Evolutionary conservation across 2,888 invertebrate genomes (phyloP).

Genomic region (Harpagoxenus sublaevis): DNA sequence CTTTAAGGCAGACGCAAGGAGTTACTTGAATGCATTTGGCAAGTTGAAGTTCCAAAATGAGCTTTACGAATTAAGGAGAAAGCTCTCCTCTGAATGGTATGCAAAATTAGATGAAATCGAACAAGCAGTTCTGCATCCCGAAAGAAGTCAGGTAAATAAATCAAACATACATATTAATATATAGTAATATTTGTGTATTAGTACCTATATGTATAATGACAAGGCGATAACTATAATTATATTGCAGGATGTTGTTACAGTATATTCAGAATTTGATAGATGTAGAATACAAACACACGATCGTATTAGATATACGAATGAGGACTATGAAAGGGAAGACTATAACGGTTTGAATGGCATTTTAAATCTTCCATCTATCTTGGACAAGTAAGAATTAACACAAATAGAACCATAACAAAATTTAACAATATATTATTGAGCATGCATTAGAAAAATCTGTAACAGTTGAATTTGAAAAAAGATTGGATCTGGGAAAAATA

Average conservation of each 20-base stretch:
- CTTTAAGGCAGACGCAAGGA: conserved; percentile 72
- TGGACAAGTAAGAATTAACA: conserved; percentile 70
- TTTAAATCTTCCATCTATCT: conserved; percentile 57
- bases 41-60: conserved; percentile 79
- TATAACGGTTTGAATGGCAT: conserved; percentile 42
- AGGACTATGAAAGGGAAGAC: conserved; percentile 1
- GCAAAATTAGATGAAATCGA: conserved; percentile 78
- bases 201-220: neutral
- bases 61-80: conserved; percentile 73
- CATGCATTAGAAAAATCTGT: neutral
- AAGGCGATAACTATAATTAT: neutral
- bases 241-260: conserved; percentile 12
- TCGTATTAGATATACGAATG: neutral
- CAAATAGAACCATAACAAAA: neutral
- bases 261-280: conserved; percentile 42
- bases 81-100: conserved; percentile 73
- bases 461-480: neutral
- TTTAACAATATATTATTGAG: neutral
- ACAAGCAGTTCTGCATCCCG: conserved; percentile 67
- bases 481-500: neutral
- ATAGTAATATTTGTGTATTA: neutral
- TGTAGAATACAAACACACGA: conserved; percentile 46
- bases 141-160: conserved; percentile 32
- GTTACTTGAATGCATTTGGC: conserved; percentile 77
- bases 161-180: neutral